Percentiles rank a stretch among this genome's conserved stretches.
Conservation (phyloP, 2,888 invertebrate genomes). For the Andricus curvator region DNA sequence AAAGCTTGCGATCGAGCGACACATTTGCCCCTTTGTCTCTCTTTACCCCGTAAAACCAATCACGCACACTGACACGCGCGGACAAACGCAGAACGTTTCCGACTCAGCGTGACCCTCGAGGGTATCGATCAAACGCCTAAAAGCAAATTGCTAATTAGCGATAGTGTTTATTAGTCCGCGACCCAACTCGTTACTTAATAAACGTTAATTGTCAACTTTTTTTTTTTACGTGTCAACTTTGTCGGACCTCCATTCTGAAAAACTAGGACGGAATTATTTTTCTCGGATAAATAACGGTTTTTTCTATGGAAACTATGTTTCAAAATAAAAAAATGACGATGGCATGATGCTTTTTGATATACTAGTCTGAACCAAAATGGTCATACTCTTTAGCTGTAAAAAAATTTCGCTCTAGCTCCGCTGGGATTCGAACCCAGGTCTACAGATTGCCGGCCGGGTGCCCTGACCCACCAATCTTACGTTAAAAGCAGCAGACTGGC, state of each 20-base stretch:
- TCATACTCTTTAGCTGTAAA: too few species aligned
- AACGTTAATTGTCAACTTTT: neutral
- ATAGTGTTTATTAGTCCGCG: constrained; percentile 16
- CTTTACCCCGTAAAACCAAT: neutral
- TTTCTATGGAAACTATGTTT: too few species aligned
- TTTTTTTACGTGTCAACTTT: neutral
- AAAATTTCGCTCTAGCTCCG: too few species aligned
- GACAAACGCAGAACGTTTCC: neutral
- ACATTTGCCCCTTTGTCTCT: neutral
- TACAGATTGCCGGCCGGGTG: too few species aligned
- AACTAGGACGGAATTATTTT: neutral
- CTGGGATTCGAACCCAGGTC: too few species aligned
- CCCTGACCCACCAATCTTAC: too few species aligned
- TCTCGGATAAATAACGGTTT: neutral
- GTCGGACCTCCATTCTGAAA: neutral
- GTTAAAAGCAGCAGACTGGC: too few species aligned
- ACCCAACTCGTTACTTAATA: neutral
- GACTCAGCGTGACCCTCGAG: constrained; percentile 23
- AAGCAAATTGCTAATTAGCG: constrained; percentile 29
- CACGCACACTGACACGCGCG: constrained; percentile 19
- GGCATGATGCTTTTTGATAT: too few species aligned
- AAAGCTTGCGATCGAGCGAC: constrained; percentile 34
- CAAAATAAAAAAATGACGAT: too few species aligned
- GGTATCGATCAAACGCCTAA: constrained; percentile 19
- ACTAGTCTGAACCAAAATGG: too few species aligned